phyloP scores from a whole-genome alignment of 2,113 vertebrate species.

The Proterorhinus semilunaris region DNA sequence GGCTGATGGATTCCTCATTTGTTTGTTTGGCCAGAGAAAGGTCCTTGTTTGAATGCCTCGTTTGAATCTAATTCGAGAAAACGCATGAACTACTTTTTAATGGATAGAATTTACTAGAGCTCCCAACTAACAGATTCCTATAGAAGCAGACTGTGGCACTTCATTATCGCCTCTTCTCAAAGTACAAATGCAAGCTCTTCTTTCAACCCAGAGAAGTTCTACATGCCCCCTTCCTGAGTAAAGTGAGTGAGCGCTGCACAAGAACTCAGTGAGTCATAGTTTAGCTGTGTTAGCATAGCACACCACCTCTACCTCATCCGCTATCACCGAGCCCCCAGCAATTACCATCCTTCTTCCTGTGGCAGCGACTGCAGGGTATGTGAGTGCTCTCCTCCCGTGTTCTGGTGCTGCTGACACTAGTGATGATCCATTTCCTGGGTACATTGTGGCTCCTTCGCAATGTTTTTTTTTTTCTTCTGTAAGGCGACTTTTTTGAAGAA shows the following conservation, averaged over 20 bases:
- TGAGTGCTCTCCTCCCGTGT: conserved; percentile 33
- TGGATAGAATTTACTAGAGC: too few relatives aligned
- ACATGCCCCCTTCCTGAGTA: background rate
- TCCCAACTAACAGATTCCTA: too few relatives aligned
- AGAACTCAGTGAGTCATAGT: conserved; percentile 52
- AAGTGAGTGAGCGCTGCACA: conserved; percentile 47
- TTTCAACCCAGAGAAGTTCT: conserved; percentile 4
- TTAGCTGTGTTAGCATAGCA: conserved; percentile 56
- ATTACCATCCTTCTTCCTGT: conserved; percentile 59
- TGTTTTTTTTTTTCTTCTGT: background rate
- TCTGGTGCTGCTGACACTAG: conserved; percentile 30
- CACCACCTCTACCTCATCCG: conserved; percentile 49
- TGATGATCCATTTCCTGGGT: conserved; percentile 32
- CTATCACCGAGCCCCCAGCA: conserved; percentile 25
- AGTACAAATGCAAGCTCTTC: conserved; percentile 2
- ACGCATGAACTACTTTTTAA: too few relatives aligned
- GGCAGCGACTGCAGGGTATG: conserved; percentile 40
- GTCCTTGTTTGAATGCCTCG: too few relatives aligned
- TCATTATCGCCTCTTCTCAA: background rate
- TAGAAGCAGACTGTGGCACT: background rate
- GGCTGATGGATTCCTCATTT: too few relatives aligned
- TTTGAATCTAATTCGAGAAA: too few relatives aligned
- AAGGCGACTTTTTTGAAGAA: conserved; percentile 6
- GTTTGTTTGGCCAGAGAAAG: too few relatives aligned
- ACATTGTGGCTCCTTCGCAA: conserved; percentile 10